A percentile compares a stretch with the other conserved stretches of the same genome.
Conservation (phyloP, 2,797 vertebrate species). For the Siniperca undulata region DNA sequence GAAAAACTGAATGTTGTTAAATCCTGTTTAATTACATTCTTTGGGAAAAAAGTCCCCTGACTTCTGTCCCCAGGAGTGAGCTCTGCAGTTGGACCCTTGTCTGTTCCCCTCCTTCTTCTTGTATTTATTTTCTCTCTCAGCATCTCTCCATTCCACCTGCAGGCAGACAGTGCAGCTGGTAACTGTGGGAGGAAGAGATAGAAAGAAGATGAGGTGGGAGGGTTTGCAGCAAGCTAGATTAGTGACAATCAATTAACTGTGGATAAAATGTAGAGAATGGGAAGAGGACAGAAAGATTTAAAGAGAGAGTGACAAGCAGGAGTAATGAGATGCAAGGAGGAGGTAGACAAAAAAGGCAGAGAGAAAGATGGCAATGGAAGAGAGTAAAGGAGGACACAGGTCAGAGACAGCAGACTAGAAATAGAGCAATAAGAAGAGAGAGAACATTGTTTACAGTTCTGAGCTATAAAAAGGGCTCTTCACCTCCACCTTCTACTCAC, state of each 20-base stretch:
- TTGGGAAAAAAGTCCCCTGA: background rate
- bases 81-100: background rate
- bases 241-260: slow-evolving; percentile 28
- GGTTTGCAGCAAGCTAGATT: background rate
- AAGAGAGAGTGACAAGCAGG: background rate
- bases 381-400: background rate
- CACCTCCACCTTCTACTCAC: background rate
- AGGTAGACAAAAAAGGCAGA: too few relatives aligned
- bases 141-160: background rate
- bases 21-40: background rate
- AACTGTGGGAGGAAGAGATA: background rate
- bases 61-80: background rate
- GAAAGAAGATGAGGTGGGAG: background rate
- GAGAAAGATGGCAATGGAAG: background rate
- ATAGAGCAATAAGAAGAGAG: background rate
- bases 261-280: slow-evolving; percentile 1
- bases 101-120: background rate
- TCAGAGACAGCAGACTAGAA: background rate
- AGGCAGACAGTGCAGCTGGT: background rate
- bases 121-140: background rate
- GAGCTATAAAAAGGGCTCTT: background rate
- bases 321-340: background rate
- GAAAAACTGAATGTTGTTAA: background rate
- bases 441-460: background rate
- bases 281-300: background rate